phyloP scores from a whole-genome alignment of 2,797 vertebrate species.

The Gambusia yucatana region DNA sequence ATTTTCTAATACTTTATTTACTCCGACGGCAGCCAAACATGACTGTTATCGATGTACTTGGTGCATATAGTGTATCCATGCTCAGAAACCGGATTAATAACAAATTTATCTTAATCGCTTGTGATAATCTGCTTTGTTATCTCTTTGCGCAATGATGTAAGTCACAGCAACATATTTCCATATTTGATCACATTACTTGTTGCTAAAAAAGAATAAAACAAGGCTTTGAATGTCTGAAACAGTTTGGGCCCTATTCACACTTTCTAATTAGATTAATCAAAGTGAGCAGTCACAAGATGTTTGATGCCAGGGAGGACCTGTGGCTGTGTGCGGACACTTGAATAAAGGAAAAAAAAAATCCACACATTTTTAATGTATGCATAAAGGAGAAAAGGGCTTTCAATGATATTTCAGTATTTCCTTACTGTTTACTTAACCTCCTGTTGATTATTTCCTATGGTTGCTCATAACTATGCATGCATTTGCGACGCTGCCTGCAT shows the following conservation, averaged over 20 bases:
- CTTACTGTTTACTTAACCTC: constrained; percentile 62
- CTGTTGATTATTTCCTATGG: constrained; percentile 60
- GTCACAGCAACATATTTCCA: constrained; percentile 58
- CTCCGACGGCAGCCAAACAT: constrained; percentile 8
- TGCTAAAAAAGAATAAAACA: constrained; percentile 36
- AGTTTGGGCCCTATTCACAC: constrained; percentile 40
- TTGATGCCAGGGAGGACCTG: constrained; percentile 18
- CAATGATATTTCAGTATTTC: constrained; percentile 60
- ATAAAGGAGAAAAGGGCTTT: constrained; percentile 18
- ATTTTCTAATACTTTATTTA: constrained; percentile 1
- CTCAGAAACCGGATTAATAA: constrained; percentile 6
- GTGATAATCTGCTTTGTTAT: constrained; percentile 4
- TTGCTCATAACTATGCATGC: constrained; percentile 63
- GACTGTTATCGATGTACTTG: constrained; percentile 31
- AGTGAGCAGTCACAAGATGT: constrained; percentile 39
- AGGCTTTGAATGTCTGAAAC: constrained; percentile 57
- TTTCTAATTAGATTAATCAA: constrained; percentile 64
- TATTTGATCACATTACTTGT: constrained; percentile 49
- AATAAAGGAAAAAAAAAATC: background rate
- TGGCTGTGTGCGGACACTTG: constrained; percentile 17
- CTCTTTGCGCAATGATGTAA: constrained; percentile 56
- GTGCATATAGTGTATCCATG: background rate
- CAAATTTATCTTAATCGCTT: constrained; percentile 27
- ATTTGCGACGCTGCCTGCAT: constrained; percentile 60
- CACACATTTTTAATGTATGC: background rate